These are phyloP conservation scores for Mycteria americana DNA, from an alignment of 2,797 vertebrate species.

Conservation along the genomic window DNA sequence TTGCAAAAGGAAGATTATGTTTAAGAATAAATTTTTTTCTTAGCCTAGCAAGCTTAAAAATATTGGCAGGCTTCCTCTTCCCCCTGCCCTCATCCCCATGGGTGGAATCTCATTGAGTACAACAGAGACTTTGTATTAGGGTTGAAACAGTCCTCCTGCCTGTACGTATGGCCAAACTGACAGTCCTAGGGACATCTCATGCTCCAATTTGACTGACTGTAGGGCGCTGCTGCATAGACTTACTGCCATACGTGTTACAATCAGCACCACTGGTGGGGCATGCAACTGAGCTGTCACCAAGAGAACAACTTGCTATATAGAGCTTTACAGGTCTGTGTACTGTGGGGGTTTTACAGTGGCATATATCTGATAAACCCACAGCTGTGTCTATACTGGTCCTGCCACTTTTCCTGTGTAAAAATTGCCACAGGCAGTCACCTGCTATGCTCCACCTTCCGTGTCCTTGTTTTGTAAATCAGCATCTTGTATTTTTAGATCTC, in stretches of 20 bases:
- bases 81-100: too few relatives aligned
- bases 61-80: neutral
- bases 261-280: neutral
- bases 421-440: neutral
- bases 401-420: neutral
- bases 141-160: neutral
- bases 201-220: neutral
- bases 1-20: neutral
- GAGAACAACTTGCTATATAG: rapidly evolving
- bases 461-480: neutral
- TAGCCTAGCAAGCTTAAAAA: neutral
- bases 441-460: neutral
- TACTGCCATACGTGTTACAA: rapidly evolving
- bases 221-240: neutral
- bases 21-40: neutral
- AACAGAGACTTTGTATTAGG: rapidly evolving
- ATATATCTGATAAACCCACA: neutral
- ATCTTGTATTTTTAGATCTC: neutral
- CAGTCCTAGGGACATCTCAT: neutral
- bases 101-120: neutral
- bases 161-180: neutral
- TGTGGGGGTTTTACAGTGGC: neutral
- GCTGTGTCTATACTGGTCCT: neutral
- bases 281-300: rapidly evolving
- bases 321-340: neutral